Conservation (phyloP, 2,113 vertebrate species). For the Rhynchomys soricoides region DNA sequence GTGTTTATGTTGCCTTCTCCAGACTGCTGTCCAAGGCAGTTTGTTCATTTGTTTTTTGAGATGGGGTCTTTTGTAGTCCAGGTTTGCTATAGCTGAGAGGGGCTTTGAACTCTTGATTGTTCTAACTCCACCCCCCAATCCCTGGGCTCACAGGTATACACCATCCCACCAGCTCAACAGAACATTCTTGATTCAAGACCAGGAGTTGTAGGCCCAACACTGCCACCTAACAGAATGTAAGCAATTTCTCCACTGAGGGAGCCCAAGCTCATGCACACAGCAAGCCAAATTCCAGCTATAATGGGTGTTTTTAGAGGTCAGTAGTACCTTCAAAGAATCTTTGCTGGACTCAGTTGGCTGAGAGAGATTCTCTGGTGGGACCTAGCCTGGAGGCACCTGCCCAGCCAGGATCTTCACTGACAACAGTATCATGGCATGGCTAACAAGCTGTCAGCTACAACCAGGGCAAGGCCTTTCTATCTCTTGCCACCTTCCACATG, state of each 20-base stretch:
- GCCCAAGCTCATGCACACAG: neutral
- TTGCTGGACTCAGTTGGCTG: too few species aligned
- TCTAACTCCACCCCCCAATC: neutral
- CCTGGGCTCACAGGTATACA: neutral
- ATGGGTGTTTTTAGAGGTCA: accelerated
- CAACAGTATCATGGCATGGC: conserved; percentile 56
- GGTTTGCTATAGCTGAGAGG: neutral
- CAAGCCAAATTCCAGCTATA: neutral
- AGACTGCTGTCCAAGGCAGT: neutral
- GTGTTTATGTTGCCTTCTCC: accelerated
- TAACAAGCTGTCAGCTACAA: conserved; percentile 74
- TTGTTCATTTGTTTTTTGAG: neutral
- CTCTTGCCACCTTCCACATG: conserved; percentile 74
- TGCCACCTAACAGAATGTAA: neutral
- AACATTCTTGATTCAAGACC: neutral
- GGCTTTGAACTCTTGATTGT: neutral
- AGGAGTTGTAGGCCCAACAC: neutral
- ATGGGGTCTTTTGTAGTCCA: neutral
- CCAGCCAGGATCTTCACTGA: conserved; percentile 65
- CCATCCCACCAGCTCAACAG: neutral
- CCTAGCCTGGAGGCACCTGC: neutral
- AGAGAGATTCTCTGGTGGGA: neutral
- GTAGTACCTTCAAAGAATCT: neutral
- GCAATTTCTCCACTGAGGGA: neutral
- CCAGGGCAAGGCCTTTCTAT: conserved; percentile 78